Percentiles rank a stretch among this genome's conserved stretches.
Conservation (phyloP, 2,888 invertebrate genomes). For the Proisotoma minuta region DNA sequence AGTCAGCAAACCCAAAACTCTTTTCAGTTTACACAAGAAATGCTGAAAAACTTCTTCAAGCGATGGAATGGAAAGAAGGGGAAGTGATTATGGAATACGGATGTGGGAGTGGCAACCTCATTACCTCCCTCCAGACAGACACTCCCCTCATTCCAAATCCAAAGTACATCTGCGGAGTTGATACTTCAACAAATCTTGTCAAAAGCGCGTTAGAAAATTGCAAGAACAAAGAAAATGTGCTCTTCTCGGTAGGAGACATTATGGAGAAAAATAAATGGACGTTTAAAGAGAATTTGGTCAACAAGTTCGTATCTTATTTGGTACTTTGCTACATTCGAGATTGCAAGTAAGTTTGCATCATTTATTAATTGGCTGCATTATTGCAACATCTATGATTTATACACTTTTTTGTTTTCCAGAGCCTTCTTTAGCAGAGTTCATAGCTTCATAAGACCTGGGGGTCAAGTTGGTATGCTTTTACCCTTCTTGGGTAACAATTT, state of each 20-base stretch:
- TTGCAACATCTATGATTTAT: not conserved
- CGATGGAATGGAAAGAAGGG: not conserved
- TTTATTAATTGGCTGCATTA: not conserved
- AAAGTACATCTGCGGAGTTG: not conserved
- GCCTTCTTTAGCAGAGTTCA: not conserved
- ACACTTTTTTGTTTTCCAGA: not conserved
- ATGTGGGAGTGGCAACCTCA: not conserved
- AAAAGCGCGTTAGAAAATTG: not conserved
- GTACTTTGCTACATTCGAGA: conserved; percentile 2
- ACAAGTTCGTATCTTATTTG: not conserved
- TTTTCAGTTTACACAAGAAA: not conserved
- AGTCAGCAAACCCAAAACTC: not conserved
- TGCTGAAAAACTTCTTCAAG: not conserved
- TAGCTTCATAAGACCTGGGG: not conserved
- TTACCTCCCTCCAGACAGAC: not conserved
- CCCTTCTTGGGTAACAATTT: not conserved
- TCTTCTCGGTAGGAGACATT: not conserved
- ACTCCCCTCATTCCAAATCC: not conserved
- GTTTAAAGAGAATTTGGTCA: not conserved
- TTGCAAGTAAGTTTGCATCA: not conserved
- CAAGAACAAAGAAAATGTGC: not conserved
- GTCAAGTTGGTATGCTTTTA: not conserved
- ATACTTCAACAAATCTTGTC: not conserved
- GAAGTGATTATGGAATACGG: not conserved
- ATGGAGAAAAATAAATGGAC: not conserved